Percentiles rank a stretch among this genome's conserved stretches.
Evolutionary conservation across 2,888 invertebrate genomes (phyloP).

Genomic region (Salpingus planirostris): DNA sequence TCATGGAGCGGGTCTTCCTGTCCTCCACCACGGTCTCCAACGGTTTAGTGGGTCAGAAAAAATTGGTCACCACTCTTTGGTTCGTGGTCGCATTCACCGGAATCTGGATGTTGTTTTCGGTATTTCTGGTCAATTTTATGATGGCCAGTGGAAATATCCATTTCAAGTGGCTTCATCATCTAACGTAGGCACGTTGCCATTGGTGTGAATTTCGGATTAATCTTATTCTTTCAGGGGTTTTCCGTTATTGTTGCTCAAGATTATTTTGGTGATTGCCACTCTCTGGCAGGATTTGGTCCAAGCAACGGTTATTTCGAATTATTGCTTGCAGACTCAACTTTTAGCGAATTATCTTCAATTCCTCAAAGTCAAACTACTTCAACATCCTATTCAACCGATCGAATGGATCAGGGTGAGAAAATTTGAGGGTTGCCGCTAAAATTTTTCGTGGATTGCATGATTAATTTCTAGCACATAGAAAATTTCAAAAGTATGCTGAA

Average conservation of each 20-base stretch:
- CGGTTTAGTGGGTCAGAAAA: conserved; percentile 57
- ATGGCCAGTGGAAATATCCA: conserved; percentile 52
- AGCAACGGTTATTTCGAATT: conserved; percentile 73
- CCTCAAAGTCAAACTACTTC: conserved; percentile 60
- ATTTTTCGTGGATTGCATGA: no score
- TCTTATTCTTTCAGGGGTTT: no score
- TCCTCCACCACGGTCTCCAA: conserved; percentile 61
- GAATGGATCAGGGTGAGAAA: conserved; percentile 67
- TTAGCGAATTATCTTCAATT: conserved; percentile 66
- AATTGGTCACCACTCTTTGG: conserved; percentile 63
- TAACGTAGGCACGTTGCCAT: conserved; percentile 45
- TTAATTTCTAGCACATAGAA: conserved; percentile 57
- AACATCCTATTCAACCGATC: conserved; percentile 60
- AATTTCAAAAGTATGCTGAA: conserved; percentile 70
- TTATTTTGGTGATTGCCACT: conserved; percentile 57
- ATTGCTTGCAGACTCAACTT: conserved; percentile 73
- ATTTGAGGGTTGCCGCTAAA: no score
- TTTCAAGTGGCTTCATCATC: conserved; percentile 55
- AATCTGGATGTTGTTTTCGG: conserved; percentile 61
- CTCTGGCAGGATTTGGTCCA: conserved; percentile 74
- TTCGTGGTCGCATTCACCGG: conserved; percentile 60
- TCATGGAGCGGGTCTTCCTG: conserved; percentile 76
- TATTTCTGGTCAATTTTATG: conserved; percentile 57
- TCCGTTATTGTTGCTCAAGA: conserved; percentile 42
- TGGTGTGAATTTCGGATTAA: no score